Conservation (phyloP, 2,113 vertebrate species). For the Rallus limicola region DNA sequence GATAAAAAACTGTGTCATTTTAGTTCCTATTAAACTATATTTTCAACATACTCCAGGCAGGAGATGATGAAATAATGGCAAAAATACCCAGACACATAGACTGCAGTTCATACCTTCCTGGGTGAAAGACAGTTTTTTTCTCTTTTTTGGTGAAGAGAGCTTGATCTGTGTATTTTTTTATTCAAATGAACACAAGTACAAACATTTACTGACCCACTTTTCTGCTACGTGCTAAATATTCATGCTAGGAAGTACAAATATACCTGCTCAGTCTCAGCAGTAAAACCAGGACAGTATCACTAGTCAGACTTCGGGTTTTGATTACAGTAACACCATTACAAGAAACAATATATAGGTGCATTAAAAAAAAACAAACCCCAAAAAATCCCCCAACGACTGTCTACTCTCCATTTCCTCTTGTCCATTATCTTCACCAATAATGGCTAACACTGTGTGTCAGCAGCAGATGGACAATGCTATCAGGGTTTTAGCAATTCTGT, state of each 20-base stretch:
- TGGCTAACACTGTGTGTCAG: neutral
- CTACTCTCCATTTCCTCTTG: neutral
- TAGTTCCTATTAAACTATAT: neutral
- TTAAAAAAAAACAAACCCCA: neutral
- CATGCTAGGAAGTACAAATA: neutral
- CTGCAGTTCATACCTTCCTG: neutral
- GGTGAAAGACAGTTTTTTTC: neutral
- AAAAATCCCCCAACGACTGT: neutral
- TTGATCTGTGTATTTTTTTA: neutral
- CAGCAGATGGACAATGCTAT: neutral
- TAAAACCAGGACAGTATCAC: neutral
- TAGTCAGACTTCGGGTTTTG: neutral
- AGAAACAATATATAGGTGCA: neutral
- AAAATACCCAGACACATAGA: neutral
- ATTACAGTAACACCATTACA: neutral
- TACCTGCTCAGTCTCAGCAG: neutral
- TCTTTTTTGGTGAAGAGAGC: neutral
- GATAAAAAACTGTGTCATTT: neutral
- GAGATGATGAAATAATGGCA: neutral
- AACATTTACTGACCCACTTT: neutral
- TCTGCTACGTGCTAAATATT: neutral
- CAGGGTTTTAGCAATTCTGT: neutral
- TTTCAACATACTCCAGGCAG: neutral
- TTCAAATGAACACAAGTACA: neutral
- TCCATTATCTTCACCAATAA: neutral